Evolutionary conservation across 2,888 invertebrate genomes (phyloP).

Genomic region (Vandiemenella viatica): DNA sequence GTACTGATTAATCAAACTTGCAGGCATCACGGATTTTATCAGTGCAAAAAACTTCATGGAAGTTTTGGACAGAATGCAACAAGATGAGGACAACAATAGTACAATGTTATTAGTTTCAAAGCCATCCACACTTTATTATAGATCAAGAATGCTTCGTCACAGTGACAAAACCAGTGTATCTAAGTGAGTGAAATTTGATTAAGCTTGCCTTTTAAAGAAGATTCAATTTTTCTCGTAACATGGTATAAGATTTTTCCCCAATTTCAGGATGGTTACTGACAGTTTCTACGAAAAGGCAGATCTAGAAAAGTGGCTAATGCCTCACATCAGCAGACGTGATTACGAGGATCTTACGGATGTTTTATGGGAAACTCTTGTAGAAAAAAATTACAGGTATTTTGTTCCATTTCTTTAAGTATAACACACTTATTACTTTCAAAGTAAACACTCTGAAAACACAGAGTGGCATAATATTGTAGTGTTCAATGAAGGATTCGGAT

Average conservation of each 20-base stretch:
- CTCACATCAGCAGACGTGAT: slow-evolving; percentile 48
- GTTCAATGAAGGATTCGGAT: no score
- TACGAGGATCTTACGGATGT: slow-evolving; percentile 51
- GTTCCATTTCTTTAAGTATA: background rate
- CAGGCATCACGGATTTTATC: slow-evolving; percentile 65
- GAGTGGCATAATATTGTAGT: no score
- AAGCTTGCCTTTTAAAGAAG: no score
- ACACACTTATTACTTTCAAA: no score
- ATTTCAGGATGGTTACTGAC: slow-evolving; percentile 64
- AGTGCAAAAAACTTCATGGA: slow-evolving; percentile 53
- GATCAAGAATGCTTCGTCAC: slow-evolving; percentile 17
- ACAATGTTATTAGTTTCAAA: slow-evolving; percentile 21
- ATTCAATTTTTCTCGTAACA: no score
- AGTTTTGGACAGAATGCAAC: slow-evolving; percentile 43
- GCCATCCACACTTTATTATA: slow-evolving; percentile 22
- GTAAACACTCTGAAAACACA: no score
- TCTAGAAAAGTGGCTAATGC: slow-evolving; percentile 61
- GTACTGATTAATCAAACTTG: background rate
- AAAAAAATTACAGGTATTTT: slow-evolving; percentile 40
- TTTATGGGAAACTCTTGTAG: slow-evolving; percentile 53
- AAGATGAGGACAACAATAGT: slow-evolving; percentile 17
- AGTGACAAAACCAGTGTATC: background rate
- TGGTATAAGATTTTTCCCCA: no score
- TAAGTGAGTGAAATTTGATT: background rate
- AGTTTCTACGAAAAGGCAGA: slow-evolving; percentile 80